Evolutionary conservation across 2,888 invertebrate genomes (phyloP).

Genomic region (Acleris literana): DNA sequence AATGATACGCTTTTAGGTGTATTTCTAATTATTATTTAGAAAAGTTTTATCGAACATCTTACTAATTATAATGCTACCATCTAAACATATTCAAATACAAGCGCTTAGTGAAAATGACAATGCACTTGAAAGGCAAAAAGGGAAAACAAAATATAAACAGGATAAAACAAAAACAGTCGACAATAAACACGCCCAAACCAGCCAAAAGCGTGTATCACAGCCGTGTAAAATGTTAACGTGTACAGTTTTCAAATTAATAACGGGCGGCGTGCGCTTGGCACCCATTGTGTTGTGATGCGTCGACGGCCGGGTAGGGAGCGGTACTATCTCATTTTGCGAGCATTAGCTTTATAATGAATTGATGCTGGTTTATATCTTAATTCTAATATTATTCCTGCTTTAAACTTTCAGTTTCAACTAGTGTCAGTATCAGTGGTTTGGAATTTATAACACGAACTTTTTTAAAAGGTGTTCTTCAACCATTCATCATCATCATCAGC

Average conservation of each 20-base stretch:
- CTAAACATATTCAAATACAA: not conserved
- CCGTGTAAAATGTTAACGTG: constrained; percentile 31
- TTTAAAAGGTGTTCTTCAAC: no score
- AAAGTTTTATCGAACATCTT: no score
- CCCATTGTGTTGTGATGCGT: constrained; percentile 39
- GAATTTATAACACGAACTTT: no score
- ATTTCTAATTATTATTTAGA: no score
- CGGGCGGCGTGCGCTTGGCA: constrained; percentile 41
- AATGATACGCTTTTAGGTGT: no score
- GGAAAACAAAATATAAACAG: not conserved
- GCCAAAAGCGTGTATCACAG: constrained; percentile 11
- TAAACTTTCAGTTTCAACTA: not conserved
- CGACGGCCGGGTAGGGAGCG: not conserved
- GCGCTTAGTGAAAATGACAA: not conserved
- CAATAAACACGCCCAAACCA: constrained; percentile 13
- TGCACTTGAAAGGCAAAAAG: constrained; percentile 10
- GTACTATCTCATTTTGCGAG: constrained; percentile 1
- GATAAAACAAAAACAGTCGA: constrained; percentile 21
- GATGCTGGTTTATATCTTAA: not conserved
- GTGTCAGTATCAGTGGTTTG: no score
- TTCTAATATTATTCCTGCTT: not conserved
- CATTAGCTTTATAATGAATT: constrained; percentile 7
- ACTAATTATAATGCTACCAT: no score
- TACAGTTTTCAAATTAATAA: constrained; percentile 37
- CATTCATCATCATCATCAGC: no score